phyloP scores from a whole-genome alignment of 2,113 vertebrate species.

The Ictalurus punctatus region DNA sequence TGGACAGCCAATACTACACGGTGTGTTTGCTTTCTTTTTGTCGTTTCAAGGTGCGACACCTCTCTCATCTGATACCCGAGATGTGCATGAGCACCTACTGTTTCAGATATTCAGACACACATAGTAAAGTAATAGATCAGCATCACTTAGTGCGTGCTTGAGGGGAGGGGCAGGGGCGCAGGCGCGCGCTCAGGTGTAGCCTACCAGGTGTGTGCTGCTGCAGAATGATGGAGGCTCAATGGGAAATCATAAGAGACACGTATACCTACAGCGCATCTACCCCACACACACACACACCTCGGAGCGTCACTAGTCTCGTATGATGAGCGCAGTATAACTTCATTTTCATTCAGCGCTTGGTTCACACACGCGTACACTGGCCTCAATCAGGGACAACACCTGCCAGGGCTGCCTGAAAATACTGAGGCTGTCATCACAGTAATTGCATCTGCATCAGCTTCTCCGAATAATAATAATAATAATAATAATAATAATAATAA shows the following conservation, averaged over 20 bases:
- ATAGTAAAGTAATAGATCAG: neutral
- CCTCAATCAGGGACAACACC: neutral
- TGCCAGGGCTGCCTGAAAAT: neutral
- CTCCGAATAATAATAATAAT: neutral
- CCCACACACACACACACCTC: neutral
- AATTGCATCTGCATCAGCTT: neutral
- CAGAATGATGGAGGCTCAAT: neutral
- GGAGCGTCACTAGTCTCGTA: neutral
- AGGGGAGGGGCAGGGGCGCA: neutral
- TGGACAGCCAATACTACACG: conserved; percentile 68
- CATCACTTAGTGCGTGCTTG: neutral
- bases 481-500: neutral
- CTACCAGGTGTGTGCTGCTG: neutral
- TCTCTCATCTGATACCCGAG: conserved; percentile 46
- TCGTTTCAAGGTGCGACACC: conserved; percentile 49
- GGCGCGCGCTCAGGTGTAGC: neutral
- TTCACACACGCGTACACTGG: neutral
- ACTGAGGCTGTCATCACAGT: neutral
- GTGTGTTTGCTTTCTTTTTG: conserved; percentile 66
- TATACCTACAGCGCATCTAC: neutral
- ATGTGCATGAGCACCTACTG: conserved; percentile 22
- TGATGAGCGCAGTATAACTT: neutral
- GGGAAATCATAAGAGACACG: neutral
- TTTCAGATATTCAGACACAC: conserved; percentile 36
- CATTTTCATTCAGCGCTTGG: neutral